Base-by-base conservation (phyloP, 2,113 vertebrate genomes). In the Pseudorectes ferrugineus region DNA sequence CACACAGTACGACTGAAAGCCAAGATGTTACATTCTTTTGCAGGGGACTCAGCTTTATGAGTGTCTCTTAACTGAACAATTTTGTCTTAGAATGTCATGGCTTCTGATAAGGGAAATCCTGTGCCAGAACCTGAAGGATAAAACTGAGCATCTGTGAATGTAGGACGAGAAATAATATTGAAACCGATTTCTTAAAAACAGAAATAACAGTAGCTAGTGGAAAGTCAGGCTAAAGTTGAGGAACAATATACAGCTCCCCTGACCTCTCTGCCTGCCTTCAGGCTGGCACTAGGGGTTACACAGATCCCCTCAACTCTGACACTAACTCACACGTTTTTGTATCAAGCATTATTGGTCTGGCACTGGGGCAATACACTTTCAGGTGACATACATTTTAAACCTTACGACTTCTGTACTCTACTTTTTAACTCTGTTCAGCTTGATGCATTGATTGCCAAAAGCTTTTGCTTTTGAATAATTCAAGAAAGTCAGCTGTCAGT, bases 381-480 rank as follows among this genome's bases (percentile, higher is more conserved):
- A 80, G 45, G 42, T 67, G 70, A 51, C 38, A 28, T 24, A 58
- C 6, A 28, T 67, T 94, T 90, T 38, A 84, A 84, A 71, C 45
- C 67, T 83, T 58, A 62, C 7, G 38, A 1, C 79, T 89, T 93
- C 67, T 83, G 54, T 35, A 74, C 24, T 93, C 22, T 31, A 31
- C 1, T 6, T 73, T 93, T 76, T 92, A 88, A 67, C 46, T 72
- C 66, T 48, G 13, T 94, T 93, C 55, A 49, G 19, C 25, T 74
- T 88, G 67, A 83, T 79, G 35, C 43, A 85, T 49, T 93, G 90
- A 92, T 94, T 93, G 79, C 75, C 68, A 35, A 80, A 95, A 83
- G 63, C 72, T 93, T 92, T 92, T 66, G 11, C 78, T 86, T 92
- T 80, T 94, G 88, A 96, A 94, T 92, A 83, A 93, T 95, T 96